Base-by-base conservation (phyloP, 2,797 vertebrate species). In the Lutjanus campechanus region DNA sequence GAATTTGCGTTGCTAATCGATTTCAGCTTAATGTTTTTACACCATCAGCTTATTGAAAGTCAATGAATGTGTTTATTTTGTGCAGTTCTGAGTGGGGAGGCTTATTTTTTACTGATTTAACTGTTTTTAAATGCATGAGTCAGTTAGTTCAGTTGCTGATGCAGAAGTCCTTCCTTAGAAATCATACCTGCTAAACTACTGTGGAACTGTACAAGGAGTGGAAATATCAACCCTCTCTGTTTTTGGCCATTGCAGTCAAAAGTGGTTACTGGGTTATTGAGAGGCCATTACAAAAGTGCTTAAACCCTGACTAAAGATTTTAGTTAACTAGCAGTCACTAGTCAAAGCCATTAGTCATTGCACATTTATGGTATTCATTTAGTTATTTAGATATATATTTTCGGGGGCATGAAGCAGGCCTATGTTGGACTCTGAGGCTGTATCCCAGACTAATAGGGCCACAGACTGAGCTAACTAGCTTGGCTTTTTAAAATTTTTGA, bases 11-110 rank as follows among this genome's bases (percentile, higher is more conserved):
- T 67, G n/a, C 44, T 64, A 49, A 85, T 76, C 12, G 16, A 69
- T 78, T 78, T 54, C 12, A 54, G 20, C 50, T 50, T 41, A 46
- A 71, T 40, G 56, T 53, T 76, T 84, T 73, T 22, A 78, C 22
- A 51, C 15, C 25, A 41, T 76, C 54, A 43, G 62, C 67, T 25
- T 22, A 55, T 53, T 40, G 36, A 61, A 65, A 73, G 44, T 50
- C 13, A 19, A 59, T 64, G 5, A 13, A 22, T 25, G 12, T 49
- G 20, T 66, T 60, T 47, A 7, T 59, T 59, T n/a, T 65, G 20
- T 41, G 8, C 19, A 36, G 40, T 17, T 5, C 40, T 47, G 7
- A 58, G 16, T 12, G 1, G 11, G 16, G 4, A 17, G 11, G 60
- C 49, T 51, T 79, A 40, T 54, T 50, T 54, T 50, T 46, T 11